phyloP scores from a whole-genome alignment of 2,113 vertebrate genomes.

The Periophthalmus modestus region DNA sequence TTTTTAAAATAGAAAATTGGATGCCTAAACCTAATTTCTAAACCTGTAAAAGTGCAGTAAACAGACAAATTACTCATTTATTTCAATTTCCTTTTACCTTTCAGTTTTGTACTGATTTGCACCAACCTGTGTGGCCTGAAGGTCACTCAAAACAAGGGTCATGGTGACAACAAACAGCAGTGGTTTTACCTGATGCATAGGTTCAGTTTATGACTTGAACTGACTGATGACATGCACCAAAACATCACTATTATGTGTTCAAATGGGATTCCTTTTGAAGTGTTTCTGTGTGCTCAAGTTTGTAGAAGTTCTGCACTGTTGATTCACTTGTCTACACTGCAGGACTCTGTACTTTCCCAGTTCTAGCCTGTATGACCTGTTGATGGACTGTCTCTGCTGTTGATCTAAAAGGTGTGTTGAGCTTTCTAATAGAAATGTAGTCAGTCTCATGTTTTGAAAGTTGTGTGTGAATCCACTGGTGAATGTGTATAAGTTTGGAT shows the following conservation, averaged over 20 bases:
- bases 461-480: not conserved
- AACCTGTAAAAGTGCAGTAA: no score
- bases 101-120: not conserved
- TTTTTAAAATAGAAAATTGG: no score
- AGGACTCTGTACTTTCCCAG: not conserved
- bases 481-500: not conserved
- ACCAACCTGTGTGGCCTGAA: conserved; percentile 24
- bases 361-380: not conserved
- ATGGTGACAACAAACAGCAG: conserved; percentile 16
- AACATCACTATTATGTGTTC: not conserved
- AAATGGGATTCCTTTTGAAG: not conserved
- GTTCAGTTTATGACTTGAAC: not conserved
- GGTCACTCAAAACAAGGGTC: conserved; percentile 32
- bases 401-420: not conserved
- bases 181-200: conserved; percentile 7
- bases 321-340: not conserved
- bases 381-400: not conserved
- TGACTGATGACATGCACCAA: not conserved
- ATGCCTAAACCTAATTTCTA: no score
- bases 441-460: not conserved
- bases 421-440: not conserved
- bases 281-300: not conserved
- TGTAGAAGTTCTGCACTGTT: not conserved
- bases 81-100: not conserved
- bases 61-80: no score